Evolutionary conservation across 2,113 vertebrate species (phyloP).

Genomic region (Channa argus): DNA sequence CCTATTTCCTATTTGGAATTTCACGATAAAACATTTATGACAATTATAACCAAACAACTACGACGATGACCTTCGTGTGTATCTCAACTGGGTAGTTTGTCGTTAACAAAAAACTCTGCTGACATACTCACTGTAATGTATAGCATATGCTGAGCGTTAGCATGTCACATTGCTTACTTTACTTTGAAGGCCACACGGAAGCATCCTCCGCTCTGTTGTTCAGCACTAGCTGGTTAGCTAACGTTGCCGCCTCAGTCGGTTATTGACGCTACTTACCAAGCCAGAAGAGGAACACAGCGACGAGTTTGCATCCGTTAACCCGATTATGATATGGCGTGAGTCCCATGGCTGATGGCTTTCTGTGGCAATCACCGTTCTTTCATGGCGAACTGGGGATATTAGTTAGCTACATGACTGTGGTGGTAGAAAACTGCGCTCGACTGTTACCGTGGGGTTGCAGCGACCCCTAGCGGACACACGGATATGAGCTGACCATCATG

Average conservation of each 20-base stretch:
- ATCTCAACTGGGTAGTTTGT: rapidly evolving
- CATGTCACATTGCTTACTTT: not conserved
- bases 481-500: too few species aligned
- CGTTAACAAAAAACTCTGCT: rapidly evolving
- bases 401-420: conserved; percentile 19
- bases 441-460: conserved; percentile 20
- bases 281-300: conserved; percentile 49
- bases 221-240: conserved; percentile 42
- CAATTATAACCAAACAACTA: not conserved
- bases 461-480: conserved; percentile 49
- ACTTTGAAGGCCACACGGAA: conserved; percentile 12
- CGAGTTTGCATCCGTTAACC: conserved; percentile 35
- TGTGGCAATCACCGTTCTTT: conserved; percentile 3
- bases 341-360: not conserved
- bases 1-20: not conserved
- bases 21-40: not conserved
- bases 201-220: conserved; percentile 13
- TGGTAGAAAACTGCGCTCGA: not conserved
- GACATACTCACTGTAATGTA: rapidly evolving
- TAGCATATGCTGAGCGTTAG: rapidly evolving
- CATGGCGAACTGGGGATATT: not conserved
- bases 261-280: conserved; percentile 58
- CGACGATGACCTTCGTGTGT: rapidly evolving
- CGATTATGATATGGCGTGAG: conserved; percentile 34
- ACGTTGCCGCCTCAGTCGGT: not conserved